phyloP scores from a whole-genome alignment of 2,113 vertebrate species.

The Romanogobio albipinnatus region DNA sequence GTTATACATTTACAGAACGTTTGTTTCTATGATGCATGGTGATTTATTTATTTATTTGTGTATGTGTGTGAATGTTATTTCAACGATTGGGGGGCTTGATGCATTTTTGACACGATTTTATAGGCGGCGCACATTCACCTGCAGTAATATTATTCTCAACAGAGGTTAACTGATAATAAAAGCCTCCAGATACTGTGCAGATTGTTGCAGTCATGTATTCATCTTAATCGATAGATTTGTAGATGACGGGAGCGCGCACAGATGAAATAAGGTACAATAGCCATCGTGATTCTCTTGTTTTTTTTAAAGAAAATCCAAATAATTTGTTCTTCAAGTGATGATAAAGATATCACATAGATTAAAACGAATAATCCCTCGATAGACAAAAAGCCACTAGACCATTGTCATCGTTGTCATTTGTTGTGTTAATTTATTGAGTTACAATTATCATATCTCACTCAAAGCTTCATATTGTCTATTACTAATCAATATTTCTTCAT shows the following conservation, averaged over 20 bases:
- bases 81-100: neutral
- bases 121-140: constrained; percentile 31
- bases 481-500: constrained; percentile 2
- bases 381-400: neutral
- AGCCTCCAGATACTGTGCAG: neutral
- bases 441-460: neutral
- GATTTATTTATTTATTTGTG: too few relatives aligned
- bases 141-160: constrained; percentile 14
- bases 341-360: neutral
- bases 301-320: neutral
- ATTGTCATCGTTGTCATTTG: neutral
- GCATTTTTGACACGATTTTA: neutral
- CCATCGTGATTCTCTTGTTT: neutral
- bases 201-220: constrained; percentile 1
- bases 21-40: neutral
- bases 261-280: neutral
- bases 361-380: neutral
- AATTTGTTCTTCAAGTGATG: neutral
- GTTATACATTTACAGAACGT: neutral
- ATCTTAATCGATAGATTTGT: constrained; percentile 20
- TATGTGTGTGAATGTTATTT: neutral
- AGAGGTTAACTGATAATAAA: neutral
- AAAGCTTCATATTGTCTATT: neutral
- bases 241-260: constrained; percentile 14
- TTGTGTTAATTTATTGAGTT: neutral